Percentiles rank a stretch among this genome's conserved stretches.
Evolutionary conservation across 2,113 vertebrate genomes (phyloP).

Genomic region (Gymnarchus niloticus): DNA sequence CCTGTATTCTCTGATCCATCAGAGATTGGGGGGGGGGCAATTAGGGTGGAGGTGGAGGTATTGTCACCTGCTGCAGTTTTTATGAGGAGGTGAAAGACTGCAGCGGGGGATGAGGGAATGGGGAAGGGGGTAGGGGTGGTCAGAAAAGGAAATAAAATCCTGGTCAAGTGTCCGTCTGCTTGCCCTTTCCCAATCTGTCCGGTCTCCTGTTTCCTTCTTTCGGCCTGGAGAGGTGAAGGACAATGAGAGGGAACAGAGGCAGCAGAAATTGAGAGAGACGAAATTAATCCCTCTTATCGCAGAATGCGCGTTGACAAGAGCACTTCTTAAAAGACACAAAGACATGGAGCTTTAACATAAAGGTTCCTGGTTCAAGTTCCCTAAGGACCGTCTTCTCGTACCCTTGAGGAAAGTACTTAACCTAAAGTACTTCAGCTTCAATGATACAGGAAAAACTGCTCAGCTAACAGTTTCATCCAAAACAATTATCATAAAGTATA

Average conservation of each 20-base stretch:
- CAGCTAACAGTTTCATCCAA: not conserved
- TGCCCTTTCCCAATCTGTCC: conserved; percentile 47
- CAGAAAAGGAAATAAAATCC: conserved; percentile 48
- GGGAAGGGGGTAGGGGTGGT: conserved; percentile 43
- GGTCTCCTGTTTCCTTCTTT: conserved; percentile 62
- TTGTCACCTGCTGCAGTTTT: conserved; percentile 44
- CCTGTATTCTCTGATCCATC: conserved; percentile 70
- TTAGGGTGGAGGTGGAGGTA: conserved; percentile 33
- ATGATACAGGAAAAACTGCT: not conserved
- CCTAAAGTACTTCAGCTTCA: not conserved
- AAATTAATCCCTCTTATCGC: not conserved
- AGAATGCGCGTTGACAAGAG: conserved; percentile 15
- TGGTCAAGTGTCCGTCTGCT: conserved; percentile 44
- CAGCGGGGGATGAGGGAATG: conserved; percentile 22
- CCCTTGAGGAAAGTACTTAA: not conserved
- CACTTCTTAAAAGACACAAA: conserved; percentile 30
- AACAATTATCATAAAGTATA: not conserved
- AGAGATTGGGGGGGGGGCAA: conserved; percentile 35
- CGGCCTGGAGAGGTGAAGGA: conserved; percentile 43
- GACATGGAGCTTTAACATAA: conserved; percentile 6
- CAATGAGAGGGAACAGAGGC: conserved; percentile 11
- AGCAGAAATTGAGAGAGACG: not conserved
- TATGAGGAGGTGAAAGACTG: conserved; percentile 20
- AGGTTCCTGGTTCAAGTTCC: not conserved
- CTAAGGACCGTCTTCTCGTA: not conserved